A percentile compares a stretch with the other conserved stretches of the same genome.
Conservation (phyloP, 2,113 vertebrate species). For the Kryptolebias marmoratus region DNA sequence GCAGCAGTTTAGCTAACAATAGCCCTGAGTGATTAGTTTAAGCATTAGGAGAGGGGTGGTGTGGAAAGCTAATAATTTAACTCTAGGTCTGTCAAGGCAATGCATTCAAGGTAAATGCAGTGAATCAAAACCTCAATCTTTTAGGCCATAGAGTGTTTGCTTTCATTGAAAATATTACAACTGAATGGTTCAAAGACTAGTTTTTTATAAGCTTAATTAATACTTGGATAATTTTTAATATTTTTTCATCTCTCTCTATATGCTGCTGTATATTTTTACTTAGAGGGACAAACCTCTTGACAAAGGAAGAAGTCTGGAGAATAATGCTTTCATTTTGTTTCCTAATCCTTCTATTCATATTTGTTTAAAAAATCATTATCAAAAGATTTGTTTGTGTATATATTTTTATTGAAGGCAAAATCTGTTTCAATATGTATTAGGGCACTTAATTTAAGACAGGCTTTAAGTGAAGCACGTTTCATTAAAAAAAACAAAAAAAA, state of each 20-base stretch:
- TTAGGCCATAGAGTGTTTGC: too few species aligned
- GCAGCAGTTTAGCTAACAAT: conserved; percentile 50
- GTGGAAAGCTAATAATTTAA: conserved; percentile 42
- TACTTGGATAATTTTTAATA: too few species aligned
- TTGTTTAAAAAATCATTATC: background rate
- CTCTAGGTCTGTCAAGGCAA: conserved; percentile 21
- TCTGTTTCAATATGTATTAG: background rate
- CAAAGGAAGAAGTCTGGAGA: too few species aligned
- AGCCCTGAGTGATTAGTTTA: conserved; percentile 58
- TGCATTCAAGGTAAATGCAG: conserved; percentile 8
- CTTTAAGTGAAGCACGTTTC: background rate
- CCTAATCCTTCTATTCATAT: too few species aligned
- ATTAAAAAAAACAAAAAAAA: background rate
- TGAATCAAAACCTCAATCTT: background rate
- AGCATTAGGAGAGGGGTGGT: conserved; percentile 3
- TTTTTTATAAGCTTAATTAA: too few species aligned
- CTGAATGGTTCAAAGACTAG: too few species aligned
- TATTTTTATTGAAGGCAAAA: background rate
- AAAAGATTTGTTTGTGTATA: background rate
- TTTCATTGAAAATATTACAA: too few species aligned
- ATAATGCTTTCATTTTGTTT: too few species aligned
- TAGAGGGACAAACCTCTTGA: too few species aligned
- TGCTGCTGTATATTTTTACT: too few species aligned
- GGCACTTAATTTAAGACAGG: background rate
- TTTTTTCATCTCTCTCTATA: too few species aligned